Conservation (phyloP, 2,113 vertebrate genomes). For the Ceuthmochares aereus region DNA sequence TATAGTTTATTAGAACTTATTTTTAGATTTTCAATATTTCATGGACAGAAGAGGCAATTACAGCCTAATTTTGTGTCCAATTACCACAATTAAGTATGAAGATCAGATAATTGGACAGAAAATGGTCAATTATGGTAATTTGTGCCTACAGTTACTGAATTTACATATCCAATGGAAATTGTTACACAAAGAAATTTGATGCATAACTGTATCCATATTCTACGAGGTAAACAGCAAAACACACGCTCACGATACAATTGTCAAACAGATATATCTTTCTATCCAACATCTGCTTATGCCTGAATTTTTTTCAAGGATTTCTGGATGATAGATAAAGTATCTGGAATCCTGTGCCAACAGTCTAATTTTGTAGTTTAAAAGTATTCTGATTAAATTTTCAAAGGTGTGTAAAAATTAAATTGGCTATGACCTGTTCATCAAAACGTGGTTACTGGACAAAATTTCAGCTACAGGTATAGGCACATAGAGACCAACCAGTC, state of each 20-base stretch:
- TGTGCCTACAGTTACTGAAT: not conserved
- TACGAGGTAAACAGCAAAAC: not conserved
- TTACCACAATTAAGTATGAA: not conserved
- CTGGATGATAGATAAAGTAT: not conserved
- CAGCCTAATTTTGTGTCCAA: not conserved
- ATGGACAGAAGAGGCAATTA: not conserved
- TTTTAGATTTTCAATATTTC: not conserved
- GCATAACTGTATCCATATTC: not conserved
- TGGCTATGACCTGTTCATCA: not conserved
- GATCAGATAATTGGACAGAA: conserved; percentile 3
- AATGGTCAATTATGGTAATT: not conserved
- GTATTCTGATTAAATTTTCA: not conserved
- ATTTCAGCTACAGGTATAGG: not conserved
- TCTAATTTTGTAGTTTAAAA: not conserved
- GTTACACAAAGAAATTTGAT: not conserved
- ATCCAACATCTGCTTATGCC: not conserved
- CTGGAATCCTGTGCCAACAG: not conserved
- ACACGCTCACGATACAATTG: not conserved
- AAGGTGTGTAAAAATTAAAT: not conserved
- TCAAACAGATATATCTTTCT: not conserved
- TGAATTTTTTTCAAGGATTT: not conserved
- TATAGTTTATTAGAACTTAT: not conserved
- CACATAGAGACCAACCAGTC: not conserved
- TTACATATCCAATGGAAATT: not conserved
- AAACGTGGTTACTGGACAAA: not conserved